Conservation (phyloP, 2,888 invertebrate genomes). For the Meiosimyza decipiens region DNA sequence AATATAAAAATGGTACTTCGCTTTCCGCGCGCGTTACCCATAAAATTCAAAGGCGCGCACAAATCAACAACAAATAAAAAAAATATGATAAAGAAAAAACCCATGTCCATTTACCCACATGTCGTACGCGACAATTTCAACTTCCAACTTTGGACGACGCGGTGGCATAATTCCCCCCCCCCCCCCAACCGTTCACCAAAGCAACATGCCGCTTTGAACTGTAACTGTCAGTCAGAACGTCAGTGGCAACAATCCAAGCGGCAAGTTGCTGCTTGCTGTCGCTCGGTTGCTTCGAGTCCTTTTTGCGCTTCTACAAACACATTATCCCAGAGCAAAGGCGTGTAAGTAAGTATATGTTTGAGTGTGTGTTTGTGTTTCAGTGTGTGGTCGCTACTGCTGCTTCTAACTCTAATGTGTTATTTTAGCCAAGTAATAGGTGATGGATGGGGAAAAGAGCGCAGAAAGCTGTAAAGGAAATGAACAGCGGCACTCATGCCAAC, state of each 20-base stretch:
- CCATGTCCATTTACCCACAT: not conserved
- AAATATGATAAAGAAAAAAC: not conserved
- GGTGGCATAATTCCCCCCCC: not conserved
- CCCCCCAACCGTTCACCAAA: not conserved
- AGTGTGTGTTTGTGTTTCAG: conserved; percentile 34
- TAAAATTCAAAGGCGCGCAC: conserved; percentile 19
- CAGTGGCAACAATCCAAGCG: conserved; percentile 20
- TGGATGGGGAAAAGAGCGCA: not conserved
- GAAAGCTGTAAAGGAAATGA: not conserved
- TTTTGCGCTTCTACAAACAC: conserved; percentile 21
- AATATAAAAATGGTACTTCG: conserved; percentile 21
- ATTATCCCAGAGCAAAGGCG: conserved; percentile 21
- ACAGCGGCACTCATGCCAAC: no score
- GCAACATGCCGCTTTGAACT: not conserved
- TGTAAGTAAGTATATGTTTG: conserved; percentile 30
- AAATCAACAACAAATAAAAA: not conserved
- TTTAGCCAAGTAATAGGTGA: not conserved
- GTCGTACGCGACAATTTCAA: not conserved
- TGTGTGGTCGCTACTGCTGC: conserved; percentile 36
- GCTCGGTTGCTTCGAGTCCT: conserved; percentile 11
- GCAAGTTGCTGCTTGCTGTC: conserved; percentile 6
- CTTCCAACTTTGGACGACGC: not conserved
- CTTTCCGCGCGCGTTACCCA: conserved; percentile 20
- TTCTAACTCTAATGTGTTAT: conserved; percentile 21
- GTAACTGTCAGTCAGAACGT: conserved; percentile 21